Evolutionary conservation across 2,797 vertebrate genomes (phyloP).

Genomic region (Cossypha polioptera): DNA sequence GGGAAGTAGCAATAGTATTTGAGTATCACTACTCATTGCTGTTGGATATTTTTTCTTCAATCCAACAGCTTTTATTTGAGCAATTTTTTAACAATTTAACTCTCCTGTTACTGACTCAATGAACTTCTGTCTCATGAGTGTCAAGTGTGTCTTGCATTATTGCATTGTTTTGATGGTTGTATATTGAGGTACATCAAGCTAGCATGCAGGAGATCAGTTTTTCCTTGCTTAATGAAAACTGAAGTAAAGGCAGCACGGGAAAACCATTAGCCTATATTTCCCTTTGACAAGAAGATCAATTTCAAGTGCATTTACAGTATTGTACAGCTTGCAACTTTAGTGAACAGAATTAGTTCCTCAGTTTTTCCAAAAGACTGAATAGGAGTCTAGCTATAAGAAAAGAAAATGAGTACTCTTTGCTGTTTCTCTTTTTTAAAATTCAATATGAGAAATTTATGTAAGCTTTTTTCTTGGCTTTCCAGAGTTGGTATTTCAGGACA

Average conservation of each 20-base stretch:
- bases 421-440: neutral
- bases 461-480: neutral
- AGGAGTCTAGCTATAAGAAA: neutral
- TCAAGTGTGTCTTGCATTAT: neutral
- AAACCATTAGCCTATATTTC: neutral
- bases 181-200: neutral
- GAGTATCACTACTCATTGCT: neutral
- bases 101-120: neutral
- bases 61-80: neutral
- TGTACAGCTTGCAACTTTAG: neutral
- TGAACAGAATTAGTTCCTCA: neutral
- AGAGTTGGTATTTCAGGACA: neutral
- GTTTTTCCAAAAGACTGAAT: neutral
- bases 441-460: neutral
- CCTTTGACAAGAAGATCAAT: conserved; percentile 1
- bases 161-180: neutral
- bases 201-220: neutral
- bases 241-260: neutral
- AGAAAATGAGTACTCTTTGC: neutral
- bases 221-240: neutral
- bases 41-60: neutral
- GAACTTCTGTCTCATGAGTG: neutral
- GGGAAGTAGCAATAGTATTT: neutral
- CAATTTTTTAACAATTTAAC: neutral
- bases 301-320: neutral